Evolutionary conservation across 2,888 invertebrate species (phyloP), one percentile per base, ranked within the genome.

Genomic region (Elysia crispata): DNA sequence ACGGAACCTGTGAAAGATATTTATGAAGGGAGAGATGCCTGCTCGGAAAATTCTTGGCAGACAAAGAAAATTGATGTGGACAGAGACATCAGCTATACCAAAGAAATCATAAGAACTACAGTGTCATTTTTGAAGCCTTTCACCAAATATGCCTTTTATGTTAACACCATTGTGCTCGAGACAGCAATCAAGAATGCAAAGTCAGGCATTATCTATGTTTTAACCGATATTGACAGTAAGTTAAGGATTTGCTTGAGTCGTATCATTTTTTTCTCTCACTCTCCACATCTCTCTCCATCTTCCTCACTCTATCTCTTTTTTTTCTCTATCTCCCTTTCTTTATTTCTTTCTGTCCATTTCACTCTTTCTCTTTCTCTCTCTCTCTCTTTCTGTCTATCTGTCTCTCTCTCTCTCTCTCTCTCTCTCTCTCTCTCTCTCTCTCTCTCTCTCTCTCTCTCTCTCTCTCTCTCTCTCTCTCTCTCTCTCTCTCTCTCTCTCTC

Each of bases 121-220:
- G 41, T 92, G 31, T 70, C 94, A 0, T 93, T 94, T 79, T 93
- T 98, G 50, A 94, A 95, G 86, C 96, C 98, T 0, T 97, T 94
- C 93, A 98, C 98, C 0, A 95, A 95, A 85, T 99, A 99, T 93
- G 98, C 98, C 0, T 95, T 95, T 86, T 99, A 98, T 92, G 96
- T 99, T 18, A 96, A 97, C 92, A 98, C 99, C 0, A 96, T 96
- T 91, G 97, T 97, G 0, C 95, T 97, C 83, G 94, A 95, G 25
- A 95, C 95, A 70, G 90, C 90, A 25, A 87, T 83, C 79, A 84
- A 87, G 50, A 97, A 97, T 66, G 98, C 96, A 3, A 96, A 96
- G 92, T 97, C 97, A 91, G 93, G 94, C 8, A 95, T 98, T 67
- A 93, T 94, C 77, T 97, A 97, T 60, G 50, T 78, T 23, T 23